Base-by-base conservation (phyloP, 2,888 invertebrate species). In the Pandemis corylana region DNA sequence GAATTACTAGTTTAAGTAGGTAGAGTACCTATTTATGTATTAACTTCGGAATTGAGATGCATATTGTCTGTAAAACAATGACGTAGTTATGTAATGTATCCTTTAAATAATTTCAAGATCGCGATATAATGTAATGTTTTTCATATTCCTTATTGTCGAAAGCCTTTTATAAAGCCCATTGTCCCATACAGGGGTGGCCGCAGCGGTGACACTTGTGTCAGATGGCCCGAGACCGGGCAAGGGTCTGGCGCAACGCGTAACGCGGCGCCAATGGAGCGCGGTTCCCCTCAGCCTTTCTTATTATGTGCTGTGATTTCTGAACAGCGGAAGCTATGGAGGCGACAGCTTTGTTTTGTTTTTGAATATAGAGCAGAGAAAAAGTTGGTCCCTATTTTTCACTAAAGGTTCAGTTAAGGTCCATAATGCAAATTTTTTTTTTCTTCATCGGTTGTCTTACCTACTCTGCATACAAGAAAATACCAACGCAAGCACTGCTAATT, bases 281-380 rank as follows among this genome's bases (percentile, higher is more conserved):
- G 87, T 92, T 94, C 94, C 94, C 89, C 84, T 83, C 82, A 83
- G 82, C 90, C 89, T 90, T 92, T 92, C 92, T 94, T 92, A 90
- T 89, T 89, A 87, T 86, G 81, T 80, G 87, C 90, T 81, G 88
- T 90, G 94, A 93, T 94, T 93, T 90, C 69, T 77, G 83, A 82
- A 84, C 86, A 85, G 76, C 72, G 71, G 77, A 75, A 75, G 41
- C 79, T 46, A 71, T 86, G 53, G 91, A 92, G 87, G 70, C 51
- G 76, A 64, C 28, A 36, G 28, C 28, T 59, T 20, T 28, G 7
- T 28, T 28, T 59, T 59, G 9, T 56, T 56, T 15, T 7, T 49
- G 13, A 49, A 49, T 13, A 49, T 49, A 49, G 7, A 7, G 7
- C 44, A 9, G 9, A 7, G 44, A 44, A 44, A 7, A 36, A 36